Base-by-base conservation (phyloP, 2,888 invertebrate species). In the Prenolepis imparis region DNA sequence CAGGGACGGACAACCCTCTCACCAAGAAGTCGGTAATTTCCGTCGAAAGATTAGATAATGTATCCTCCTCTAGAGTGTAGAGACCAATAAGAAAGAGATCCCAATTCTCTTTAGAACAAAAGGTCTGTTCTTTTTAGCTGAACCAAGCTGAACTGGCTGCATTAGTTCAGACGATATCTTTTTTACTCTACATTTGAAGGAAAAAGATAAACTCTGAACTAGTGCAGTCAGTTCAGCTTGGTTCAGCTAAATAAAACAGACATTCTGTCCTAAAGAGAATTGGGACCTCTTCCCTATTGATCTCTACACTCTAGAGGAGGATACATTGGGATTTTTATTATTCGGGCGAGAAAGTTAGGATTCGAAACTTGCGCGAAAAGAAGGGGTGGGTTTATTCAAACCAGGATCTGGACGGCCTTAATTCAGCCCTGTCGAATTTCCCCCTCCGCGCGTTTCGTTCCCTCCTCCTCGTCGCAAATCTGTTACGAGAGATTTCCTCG, bases 401-500 rank as follows among this genome's bases (percentile, higher is more conserved):
- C 18, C 6, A 36, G 68, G 24, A 73, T 15, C 57, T 24, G 32
- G 18, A 3, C 8, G 18, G 28, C 15, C 32, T 78, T 21, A 44
- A 78, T 72, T 73, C 78, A 44, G 21, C 44, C 78, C 73, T 78
- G 78, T 11, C 18, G n/a, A 59, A 28, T 28, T 28, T 28, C 36
- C 64, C 78, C 63, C 81, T 41, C 80, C 52, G 63, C 28, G 63
- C 28, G 39, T 21, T 39, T 73, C 52, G 12, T 52, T 28, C 61
- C 63, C 48, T 63, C 78, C 63, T 12, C 36, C 11, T 15, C 39
- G 28, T 63, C 61, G 64, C 78, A 73, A 78, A 78, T 78, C 78
- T 59, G 70, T 78, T 72, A 78, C 36, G 73, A 78, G 78, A 78
- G 78, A 78, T 78, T 78, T 78, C 78, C 70, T 78, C 78, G 59